Evolutionary conservation across 2,888 invertebrate species (phyloP), one percentile per base, ranked within the genome.

Genomic region (Acronicta alni): DNA sequence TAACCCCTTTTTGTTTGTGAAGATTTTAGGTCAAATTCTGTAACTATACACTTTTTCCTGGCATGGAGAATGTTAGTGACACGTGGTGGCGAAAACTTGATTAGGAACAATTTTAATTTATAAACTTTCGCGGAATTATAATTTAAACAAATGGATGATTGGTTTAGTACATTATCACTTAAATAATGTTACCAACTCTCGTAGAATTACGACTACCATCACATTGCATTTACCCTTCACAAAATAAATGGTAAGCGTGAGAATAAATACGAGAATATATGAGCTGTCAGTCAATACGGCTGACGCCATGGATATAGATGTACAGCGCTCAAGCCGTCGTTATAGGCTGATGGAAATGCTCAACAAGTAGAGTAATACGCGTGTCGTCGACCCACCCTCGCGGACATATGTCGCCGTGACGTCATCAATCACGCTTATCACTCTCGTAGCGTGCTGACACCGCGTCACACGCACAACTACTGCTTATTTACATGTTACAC

Each of bases 401-500:
- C 59, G 66, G 69, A 61, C 70, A 72, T 72, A 67, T 64, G 72
- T 61, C 60, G 68, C 57, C 76, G 84, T 91, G 89, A 89, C 88
- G 89, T 86, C 91, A 89, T 93, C 89, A 92, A 92, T 93, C 92
- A 91, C 85, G 84, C 83, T 91, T 92, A 92, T 92, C 92, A 85
- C 77, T 57, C 61, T 67, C 71, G 83, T 80, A 82, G 76, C 77
- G 74, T 65, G 77, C 75, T 62, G 64, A 59, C 72, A 56, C 65
- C 52, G 72, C 74, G 78, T 83, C 75, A 77, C 79, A 73, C 72
- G 75, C 77, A 80, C 63, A 61, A 68, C 49, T 68, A 66, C 67
- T 69, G 59, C 39, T 35, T 43, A 59, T 70, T 23, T 47, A 58
- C 64, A 45, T 60, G 57, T 55, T 64, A 67, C 69, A 72, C 53